These are phyloP conservation scores for Bufo bufo DNA, from an alignment of 2,113 vertebrate species.

Conservation along the genomic window DNA sequence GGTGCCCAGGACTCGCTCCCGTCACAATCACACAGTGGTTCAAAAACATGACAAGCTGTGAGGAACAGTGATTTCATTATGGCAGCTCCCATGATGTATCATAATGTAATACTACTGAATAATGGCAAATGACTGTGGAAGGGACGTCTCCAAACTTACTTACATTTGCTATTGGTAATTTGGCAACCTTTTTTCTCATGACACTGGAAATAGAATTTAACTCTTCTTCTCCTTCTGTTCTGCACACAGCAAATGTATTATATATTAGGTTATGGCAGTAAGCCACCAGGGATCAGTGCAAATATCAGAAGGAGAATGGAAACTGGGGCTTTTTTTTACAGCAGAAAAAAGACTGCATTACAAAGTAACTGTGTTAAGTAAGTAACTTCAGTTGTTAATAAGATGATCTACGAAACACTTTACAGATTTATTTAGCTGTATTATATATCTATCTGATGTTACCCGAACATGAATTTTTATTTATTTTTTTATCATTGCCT, in stretches of 20 bases:
- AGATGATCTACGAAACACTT: neutral
- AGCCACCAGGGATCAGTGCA: neutral
- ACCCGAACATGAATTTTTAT: too few relatives aligned
- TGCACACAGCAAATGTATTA: neutral
- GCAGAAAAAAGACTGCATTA: neutral
- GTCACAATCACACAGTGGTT: neutral
- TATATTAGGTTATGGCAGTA: neutral
- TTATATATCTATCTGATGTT: neutral
- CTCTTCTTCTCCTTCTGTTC: constrained; percentile 13
- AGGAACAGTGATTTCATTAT: constrained; percentile 44
- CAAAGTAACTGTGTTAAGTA: too few relatives aligned
- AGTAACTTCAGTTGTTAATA: neutral
- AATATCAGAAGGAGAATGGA: neutral
- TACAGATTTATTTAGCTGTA: neutral
- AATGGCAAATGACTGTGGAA: constrained; percentile 46
- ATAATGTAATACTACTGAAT: constrained; percentile 48
- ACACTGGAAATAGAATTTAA: constrained; percentile 27
- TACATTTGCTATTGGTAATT: constrained; percentile 1
- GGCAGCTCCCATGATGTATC: constrained; percentile 38
- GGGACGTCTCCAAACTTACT: constrained; percentile 39
- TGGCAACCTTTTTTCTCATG: constrained; percentile 6
- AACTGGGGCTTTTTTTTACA: neutral
- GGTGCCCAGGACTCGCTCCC: constrained; percentile 14
- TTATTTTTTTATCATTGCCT: too few relatives aligned
- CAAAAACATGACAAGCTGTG: constrained; percentile 43